Evolutionary conservation across 2,797 vertebrate species (phyloP).

Genomic region (Dryobates pubescens): DNA sequence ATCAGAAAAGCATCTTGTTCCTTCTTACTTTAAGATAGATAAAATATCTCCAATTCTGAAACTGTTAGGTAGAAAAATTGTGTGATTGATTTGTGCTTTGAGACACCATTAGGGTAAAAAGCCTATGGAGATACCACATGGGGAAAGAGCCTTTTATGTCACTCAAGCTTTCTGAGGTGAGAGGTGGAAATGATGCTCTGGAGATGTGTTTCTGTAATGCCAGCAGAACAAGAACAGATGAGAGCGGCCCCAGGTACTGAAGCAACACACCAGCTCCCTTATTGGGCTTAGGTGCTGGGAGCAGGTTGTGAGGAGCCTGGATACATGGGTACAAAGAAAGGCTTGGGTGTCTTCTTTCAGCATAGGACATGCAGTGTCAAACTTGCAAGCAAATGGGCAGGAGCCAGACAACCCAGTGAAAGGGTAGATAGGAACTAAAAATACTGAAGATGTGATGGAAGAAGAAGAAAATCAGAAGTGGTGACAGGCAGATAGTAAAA

Average conservation of each 20-base stretch:
- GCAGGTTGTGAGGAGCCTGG: neutral
- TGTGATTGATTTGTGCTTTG: neutral
- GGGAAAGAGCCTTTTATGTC: neutral
- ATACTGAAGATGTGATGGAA: neutral
- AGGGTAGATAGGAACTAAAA: neutral
- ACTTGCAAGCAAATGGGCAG: neutral
- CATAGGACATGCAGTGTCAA: neutral
- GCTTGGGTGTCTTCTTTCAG: neutral
- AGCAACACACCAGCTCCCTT: fast-evolving
- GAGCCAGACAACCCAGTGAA: neutral
- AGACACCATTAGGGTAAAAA: neutral
- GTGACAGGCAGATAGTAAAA: neutral
- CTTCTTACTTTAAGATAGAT: neutral
- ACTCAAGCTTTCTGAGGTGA: neutral
- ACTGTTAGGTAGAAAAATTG: neutral
- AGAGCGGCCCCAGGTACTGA: neutral
- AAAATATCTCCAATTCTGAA: neutral
- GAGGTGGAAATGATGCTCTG: neutral
- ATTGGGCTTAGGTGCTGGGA: neutral
- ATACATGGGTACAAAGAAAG: neutral
- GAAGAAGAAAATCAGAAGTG: neutral
- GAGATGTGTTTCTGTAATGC: neutral
- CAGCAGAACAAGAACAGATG: neutral
- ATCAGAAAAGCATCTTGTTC: neutral
- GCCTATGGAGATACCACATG: neutral